Base-by-base conservation (phyloP, 2,888 invertebrate genomes). In the Apantesis nais region DNA sequence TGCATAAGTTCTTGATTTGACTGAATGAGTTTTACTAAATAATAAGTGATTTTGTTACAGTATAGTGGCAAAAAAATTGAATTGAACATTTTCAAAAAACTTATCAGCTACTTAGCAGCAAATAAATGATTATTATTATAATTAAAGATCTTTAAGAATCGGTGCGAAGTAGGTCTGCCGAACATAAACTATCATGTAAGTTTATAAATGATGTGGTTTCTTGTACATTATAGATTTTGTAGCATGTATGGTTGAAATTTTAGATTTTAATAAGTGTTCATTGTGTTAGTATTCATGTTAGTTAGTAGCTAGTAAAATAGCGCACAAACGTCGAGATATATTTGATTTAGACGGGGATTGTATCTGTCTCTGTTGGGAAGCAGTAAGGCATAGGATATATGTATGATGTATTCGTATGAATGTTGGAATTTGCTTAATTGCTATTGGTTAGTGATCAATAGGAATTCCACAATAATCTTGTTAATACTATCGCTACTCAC, bases 371-470 rank as follows among this genome's bases (percentile, higher is more conserved):
- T 60, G 63, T 37, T 41, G 70, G 68, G 58, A 61, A 48, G 66
- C n/a, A 60, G 34, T 66, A 22, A n/a, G 11, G 11, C n/a, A 11
- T 52, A 52, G 2, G 34, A n/a, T 76, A 72, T 69, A 55, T 65
- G 22, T 74, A 62, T 66, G 70, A 70, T 48, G 61, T 68, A 71
- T 70, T 66, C 70, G 71, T 77, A 67, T 71, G 69, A 75, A 66
- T 77, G 68, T 62, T 62, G 72, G 73, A 72, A 79, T 79, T 79
- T 67, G 70, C 73, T 71, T 75, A 75, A 79, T 79, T 79, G 78
- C 70, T 69, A 73, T 78, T 71, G 76, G 76, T 78, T 72, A 70
- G 9, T 22, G 67, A 63, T 70, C 62, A 25, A 71, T 69, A 72
- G 72, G 67, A 70, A 78, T 76, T 76, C 58, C 58, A 66, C 68